Evolutionary conservation across 2,113 vertebrate genomes (phyloP).

Genomic region (Mobula birostris): DNA sequence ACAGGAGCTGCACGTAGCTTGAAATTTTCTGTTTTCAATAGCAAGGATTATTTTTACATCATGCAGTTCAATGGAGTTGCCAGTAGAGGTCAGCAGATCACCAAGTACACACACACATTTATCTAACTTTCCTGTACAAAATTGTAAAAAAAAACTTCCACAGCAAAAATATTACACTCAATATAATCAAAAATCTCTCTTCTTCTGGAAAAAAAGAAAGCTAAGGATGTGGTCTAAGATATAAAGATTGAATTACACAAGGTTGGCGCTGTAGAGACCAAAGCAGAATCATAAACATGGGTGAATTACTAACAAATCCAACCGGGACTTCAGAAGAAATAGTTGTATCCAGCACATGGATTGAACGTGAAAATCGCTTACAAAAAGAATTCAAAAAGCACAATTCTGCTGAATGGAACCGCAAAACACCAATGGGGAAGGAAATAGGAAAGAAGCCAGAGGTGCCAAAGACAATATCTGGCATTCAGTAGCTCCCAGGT

Average conservation of each 20-base stretch:
- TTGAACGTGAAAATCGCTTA: too few relatives aligned
- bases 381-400: too few relatives aligned
- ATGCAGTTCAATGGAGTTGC: neutral
- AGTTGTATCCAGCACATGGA: neutral
- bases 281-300: neutral
- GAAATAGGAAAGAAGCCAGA: too few relatives aligned
- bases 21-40: neutral
- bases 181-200: neutral
- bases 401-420: too few relatives aligned
- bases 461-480: too few relatives aligned
- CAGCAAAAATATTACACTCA: neutral
- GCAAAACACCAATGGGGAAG: too few relatives aligned
- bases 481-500: too few relatives aligned
- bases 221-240: neutral
- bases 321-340: neutral
- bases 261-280: neutral
- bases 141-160: neutral
- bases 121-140: neutral
- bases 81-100: slow-evolving; percentile 28
- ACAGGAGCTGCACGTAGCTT: neutral
- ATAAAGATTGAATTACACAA: neutral
- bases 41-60: neutral
- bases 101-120: neutral
- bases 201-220: neutral
- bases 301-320: neutral